Evolutionary conservation across 2,888 invertebrate species (phyloP), one percentile per base, ranked within the genome.

Genomic region (Dichetophora obliterata): DNA sequence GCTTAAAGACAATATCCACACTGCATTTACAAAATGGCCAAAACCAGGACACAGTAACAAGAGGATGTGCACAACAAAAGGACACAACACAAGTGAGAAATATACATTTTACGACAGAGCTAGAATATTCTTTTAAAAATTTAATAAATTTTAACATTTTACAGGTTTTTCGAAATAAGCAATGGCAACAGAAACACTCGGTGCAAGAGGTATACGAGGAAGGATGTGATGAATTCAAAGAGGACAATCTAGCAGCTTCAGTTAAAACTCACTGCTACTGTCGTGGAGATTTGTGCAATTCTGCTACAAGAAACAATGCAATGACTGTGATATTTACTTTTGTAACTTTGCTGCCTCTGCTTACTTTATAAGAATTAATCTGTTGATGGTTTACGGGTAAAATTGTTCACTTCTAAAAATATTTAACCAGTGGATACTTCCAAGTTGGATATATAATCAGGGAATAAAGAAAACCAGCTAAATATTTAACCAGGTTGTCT

Each of bases 11-110:
- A 84, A 92, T 93, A 69, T 92, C 92, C 79, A 91, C 91, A 81
- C 91, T 92, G 22, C 90, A 92, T 79, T 91, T 95, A 83, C 92
- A 92, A 81, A 92, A 92, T 84, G 93, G 94, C 37, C 84, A 86
- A 59, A 81, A 81, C 22, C 83, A 86, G 72, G 87, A 88, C 80
- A 87, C 89, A 59, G 80, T 88, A 9, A 88, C 86, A 54, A 91
- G 95, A 70, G 94, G 94, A 82, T 96, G 96, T 86, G 95, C 95
- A 0, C 90, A 92, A 5, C 95, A 96, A 88, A 93, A 92, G 85
- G 90, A 93, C 83, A 91, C 91, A 63, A 88, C 87, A 76, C 89
- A 89, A 83, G 89, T 89, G 80, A 79, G 76, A 27, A 68, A 8
- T 14, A 14, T 11, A 2, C 2, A 11, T 37, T 3, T 19, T 19